These are phyloP conservation scores for Colletes latitarsis DNA, from an alignment of 1,140 invertebrate genomes.

Conservation along the genomic window DNA sequence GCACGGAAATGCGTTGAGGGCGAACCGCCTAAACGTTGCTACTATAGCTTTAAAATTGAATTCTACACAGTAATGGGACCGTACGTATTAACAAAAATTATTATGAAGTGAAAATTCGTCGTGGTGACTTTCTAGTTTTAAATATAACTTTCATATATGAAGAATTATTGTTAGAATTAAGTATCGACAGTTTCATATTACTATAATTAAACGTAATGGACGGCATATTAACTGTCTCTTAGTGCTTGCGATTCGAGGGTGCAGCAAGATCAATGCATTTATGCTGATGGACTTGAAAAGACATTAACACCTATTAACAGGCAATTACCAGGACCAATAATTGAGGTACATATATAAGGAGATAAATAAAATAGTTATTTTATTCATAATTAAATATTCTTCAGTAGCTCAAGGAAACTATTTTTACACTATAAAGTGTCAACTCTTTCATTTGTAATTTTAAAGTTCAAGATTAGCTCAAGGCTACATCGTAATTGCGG, in stretches of 20 bases:
- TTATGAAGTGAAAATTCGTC: not conserved
- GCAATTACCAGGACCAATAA: slow-evolving; percentile 19
- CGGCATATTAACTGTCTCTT: slow-evolving; percentile 2
- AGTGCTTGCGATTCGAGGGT: slow-evolving; percentile 34
- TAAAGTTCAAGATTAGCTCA: too few relatives aligned
- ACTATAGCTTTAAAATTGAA: slow-evolving; percentile 80
- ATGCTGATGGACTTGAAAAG: not conserved
- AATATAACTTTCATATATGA: not conserved
- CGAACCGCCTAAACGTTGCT: slow-evolving; percentile 70
- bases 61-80: slow-evolving; percentile 77
- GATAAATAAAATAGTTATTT: not conserved
- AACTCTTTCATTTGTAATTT: too few relatives aligned
- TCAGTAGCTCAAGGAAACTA: too few relatives aligned
- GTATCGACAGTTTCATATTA: not conserved
- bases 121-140: too few relatives aligned
- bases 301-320: slow-evolving; percentile 15
- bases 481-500: too few relatives aligned
- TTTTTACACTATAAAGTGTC: not conserved
- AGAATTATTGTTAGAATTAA: too few relatives aligned
- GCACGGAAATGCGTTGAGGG: slow-evolving; percentile 69
- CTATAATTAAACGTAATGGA: not conserved
- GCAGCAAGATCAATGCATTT: not conserved
- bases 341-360: not conserved
- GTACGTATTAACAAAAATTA: slow-evolving; percentile 37
- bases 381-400: not conserved